Percentiles rank a stretch among this genome's conserved stretches.
phyloP scores from a whole-genome alignment of 2,888 invertebrate genomes.

The Eupithecia insigniata region DNA sequence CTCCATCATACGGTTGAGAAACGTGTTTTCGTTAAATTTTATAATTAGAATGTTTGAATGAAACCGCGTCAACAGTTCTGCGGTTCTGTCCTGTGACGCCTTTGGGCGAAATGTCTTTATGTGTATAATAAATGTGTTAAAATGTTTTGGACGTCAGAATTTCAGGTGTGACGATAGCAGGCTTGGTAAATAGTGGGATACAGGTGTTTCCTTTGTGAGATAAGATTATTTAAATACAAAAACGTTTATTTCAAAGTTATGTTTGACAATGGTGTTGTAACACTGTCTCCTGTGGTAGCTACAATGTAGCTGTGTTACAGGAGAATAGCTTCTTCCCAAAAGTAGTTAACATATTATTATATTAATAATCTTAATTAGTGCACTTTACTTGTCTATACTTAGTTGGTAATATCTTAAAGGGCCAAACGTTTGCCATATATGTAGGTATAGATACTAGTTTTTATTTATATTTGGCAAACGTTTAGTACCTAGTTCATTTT shows the following conservation, averaged over 20 bases:
- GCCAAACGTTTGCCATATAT: too few species aligned
- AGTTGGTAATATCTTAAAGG: too few species aligned
- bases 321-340: too few species aligned
- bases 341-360: too few species aligned
- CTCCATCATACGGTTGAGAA: conserved; percentile 34
- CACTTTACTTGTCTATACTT: too few species aligned
- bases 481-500: too few species aligned
- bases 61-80: conserved; percentile 45
- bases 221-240: too few species aligned
- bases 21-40: conserved; percentile 46
- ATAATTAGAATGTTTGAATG: conserved; percentile 51
- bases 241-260: too few species aligned
- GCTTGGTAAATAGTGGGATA: conserved; percentile 32
- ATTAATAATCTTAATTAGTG: too few species aligned
- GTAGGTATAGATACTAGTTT: too few species aligned
- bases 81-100: conserved; percentile 43
- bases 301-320: neutral
- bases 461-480: too few species aligned
- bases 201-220: conserved; percentile 30
- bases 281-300: neutral
- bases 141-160: conserved; percentile 34
- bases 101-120: conserved; percentile 24
- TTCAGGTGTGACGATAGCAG: conserved; percentile 29
- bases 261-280: too few species aligned
- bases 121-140: conserved; percentile 19